Evolutionary conservation across 2,797 vertebrate genomes (phyloP).

Genomic region (Melopsittacus undulatus): DNA sequence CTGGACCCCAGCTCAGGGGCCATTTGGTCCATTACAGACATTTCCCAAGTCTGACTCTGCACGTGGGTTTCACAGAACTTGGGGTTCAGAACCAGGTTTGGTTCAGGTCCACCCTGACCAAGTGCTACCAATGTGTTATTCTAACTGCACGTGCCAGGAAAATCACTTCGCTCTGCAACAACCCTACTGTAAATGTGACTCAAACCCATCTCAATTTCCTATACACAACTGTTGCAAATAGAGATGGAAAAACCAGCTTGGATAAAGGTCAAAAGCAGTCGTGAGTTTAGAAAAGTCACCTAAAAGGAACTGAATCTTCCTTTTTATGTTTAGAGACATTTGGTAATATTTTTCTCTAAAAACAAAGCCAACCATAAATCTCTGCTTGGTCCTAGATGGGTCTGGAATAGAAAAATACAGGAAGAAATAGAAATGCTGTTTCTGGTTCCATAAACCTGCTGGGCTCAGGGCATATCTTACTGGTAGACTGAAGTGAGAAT

Average conservation of each 20-base stretch:
- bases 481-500: not conserved
- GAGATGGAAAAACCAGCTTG: not conserved
- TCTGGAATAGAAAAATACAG: not conserved
- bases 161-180: not conserved
- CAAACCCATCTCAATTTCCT: not conserved
- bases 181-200: not conserved
- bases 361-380: not conserved
- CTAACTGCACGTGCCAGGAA: accelerated
- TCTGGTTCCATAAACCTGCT: not conserved
- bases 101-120: not conserved
- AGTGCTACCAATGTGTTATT: accelerated
- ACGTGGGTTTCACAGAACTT: not conserved
- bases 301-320: not conserved
- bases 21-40: not conserved
- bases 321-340: not conserved
- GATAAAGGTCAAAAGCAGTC: slow-evolving; percentile 18
- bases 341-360: not conserved
- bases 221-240: not conserved
- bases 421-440: not conserved
- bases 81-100: not conserved
- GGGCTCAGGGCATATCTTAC: not conserved
- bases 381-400: not conserved
- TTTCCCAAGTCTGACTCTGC: not conserved
- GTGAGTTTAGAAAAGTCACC: not conserved
- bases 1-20: not conserved